Evolutionary conservation across 2,113 vertebrate genomes (phyloP).

Genomic region (Carassius carassius): DNA sequence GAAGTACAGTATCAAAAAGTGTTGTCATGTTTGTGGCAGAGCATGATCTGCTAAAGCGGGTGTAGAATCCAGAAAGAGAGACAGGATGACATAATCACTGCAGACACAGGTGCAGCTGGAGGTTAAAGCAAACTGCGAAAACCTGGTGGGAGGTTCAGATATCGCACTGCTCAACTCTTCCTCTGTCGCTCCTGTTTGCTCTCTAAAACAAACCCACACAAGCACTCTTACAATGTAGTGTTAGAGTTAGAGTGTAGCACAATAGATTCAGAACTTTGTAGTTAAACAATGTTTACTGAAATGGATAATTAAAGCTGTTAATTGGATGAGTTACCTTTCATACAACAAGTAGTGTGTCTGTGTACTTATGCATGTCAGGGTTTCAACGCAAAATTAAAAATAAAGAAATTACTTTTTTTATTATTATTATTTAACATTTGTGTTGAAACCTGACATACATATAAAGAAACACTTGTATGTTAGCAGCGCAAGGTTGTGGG

Average conservation of each 20-base stretch:
- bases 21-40: constrained; percentile 7
- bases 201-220: constrained; percentile 11
- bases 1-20: constrained; percentile 14
- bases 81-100: constrained; percentile 41
- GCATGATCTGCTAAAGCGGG: background rate
- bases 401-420: background rate
- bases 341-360: too few species aligned
- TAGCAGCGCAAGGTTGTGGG: too few species aligned
- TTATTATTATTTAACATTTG: background rate
- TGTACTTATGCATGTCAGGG: background rate
- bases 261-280: background rate
- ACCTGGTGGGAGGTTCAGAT: constrained; percentile 43
- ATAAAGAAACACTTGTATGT: background rate
- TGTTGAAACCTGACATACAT: background rate
- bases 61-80: background rate
- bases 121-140: constrained; percentile 51
- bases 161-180: constrained; percentile 36
- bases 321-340: too few species aligned
- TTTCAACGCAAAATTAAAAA: background rate
- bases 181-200: constrained; percentile 28
- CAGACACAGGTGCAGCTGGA: constrained; percentile 50
- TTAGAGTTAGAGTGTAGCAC: background rate
- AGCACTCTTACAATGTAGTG: background rate
- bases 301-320: background rate
- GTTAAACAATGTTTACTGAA: background rate